Conservation (phyloP, 2,888 invertebrate species). For the Helobdella robusta region DNA sequence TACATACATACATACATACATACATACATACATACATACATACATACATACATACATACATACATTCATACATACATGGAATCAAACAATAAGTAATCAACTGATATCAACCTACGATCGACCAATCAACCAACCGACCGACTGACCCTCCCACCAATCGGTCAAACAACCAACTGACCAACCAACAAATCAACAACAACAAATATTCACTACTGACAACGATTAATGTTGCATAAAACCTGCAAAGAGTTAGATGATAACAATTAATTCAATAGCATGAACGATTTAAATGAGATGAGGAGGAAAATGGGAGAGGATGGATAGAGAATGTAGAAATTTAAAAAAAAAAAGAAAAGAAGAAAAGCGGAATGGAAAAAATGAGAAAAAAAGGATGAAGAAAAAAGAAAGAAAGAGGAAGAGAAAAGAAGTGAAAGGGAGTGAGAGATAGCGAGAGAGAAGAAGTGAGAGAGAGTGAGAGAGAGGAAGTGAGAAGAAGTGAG, state of each 20-base stretch:
- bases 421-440: background rate
- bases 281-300: background rate
- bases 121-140: background rate
- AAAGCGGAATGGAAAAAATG: background rate
- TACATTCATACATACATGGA: background rate
- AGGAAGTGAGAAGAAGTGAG: background rate
- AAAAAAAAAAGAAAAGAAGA: background rate
- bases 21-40: slow-evolving; percentile 1
- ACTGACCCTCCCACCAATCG: background rate
- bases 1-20: too few relatives aligned
- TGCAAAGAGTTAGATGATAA: background rate
- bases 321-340: background rate
- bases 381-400: background rate
- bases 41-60: background rate
- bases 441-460: background rate
- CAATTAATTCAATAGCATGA: background rate
- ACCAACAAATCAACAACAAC: background rate
- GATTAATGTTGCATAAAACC: background rate
- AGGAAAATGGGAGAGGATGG: background rate
- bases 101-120: background rate
- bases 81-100: background rate
- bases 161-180: background rate
- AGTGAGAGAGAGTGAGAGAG: background rate
- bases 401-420: slow-evolving; percentile 11
- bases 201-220: too few relatives aligned